Evolutionary conservation across 2,888 invertebrate genomes (phyloP), one percentile per base, ranked within the genome.

Genomic region (Chaetogeoica ovagalla): DNA sequence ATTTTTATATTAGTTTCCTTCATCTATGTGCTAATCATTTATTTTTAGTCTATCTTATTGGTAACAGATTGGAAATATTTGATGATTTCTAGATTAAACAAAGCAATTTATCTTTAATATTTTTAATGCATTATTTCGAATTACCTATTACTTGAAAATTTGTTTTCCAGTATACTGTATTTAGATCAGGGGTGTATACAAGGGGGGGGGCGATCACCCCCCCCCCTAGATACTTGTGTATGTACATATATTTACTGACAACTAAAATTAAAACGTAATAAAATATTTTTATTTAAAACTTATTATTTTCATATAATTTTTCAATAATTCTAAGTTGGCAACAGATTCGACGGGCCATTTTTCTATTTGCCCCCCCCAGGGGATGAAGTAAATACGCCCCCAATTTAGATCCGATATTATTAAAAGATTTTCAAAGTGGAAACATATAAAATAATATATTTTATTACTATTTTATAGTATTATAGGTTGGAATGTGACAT

Each of bases 1-100:
- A 68, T 77, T 52, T 77, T 77, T 77, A 62, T 62, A 70, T 70
- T 70, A 77, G 77, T 77, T 69, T 37, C 2, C 21, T 30, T 43
- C 8, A 19, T 19, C 66, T 37, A 55, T n/a, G 21, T 37, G 55
- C 30, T 30, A 30, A 30, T 68, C 43, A 15, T 39, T 74, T 59
- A 15, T 59, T 43, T 48, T 59, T n/a, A 19, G 13, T 73, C n/a
- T 11, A 72, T 23, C 30, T 62, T 7, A 48, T 6, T 23, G 19
- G 19, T 19, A 19, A 62, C n/a, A 52, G 9, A 71, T 17, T 60
- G 30, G 60, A 62, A 59, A 30, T 59, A 37, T 17, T 43, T 11
- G 23, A 21, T 57, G 15, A 39, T 7, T 59, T 39, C 8, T 57
- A 39, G 21, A n/a, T 7, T 57, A 59, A 39, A n/a, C 30, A 5